A percentile compares a stretch with the other conserved stretches of the same genome.
Conservation (phyloP, 2,888 invertebrate species). For the Patella depressa region DNA sequence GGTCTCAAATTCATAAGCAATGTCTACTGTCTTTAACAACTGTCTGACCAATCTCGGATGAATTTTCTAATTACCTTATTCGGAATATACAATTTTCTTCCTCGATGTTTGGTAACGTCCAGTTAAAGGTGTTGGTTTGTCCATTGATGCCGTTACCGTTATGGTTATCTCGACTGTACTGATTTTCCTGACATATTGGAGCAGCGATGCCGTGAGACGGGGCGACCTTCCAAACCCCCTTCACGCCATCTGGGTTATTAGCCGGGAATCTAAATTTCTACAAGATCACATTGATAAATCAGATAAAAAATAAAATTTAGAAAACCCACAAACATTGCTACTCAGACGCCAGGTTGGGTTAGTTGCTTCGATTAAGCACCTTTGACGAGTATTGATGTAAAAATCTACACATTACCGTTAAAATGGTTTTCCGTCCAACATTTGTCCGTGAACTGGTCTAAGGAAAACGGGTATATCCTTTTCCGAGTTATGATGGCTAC, state of each 20-base stretch:
- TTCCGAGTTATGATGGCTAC: too few relatives aligned
- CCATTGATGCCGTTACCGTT: conserved; percentile 69
- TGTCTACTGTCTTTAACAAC: too few relatives aligned
- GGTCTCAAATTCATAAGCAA: too few relatives aligned
- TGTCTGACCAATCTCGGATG: not conserved
- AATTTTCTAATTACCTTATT: conserved; percentile 55
- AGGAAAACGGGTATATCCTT: too few relatives aligned
- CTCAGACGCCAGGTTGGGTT: too few relatives aligned
- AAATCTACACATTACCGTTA: too few relatives aligned
- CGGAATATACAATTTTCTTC: conserved; percentile 66
- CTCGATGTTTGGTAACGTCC: conserved; percentile 67
- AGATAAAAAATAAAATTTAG: too few relatives aligned
- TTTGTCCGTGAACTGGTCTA: too few relatives aligned
- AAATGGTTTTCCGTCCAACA: too few relatives aligned
- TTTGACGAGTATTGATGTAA: too few relatives aligned
- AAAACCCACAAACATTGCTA: too few relatives aligned
- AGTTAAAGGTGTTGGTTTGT: conserved; percentile 65
- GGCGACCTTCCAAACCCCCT: conserved; percentile 61
- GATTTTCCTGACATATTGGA: conserved; percentile 68
- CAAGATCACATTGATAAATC: not conserved
- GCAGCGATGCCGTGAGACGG: conserved; percentile 63
- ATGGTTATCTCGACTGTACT: conserved; percentile 69
- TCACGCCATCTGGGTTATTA: conserved; percentile 39
- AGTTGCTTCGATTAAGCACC: too few relatives aligned
- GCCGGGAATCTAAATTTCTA: conserved; percentile 47